Evolutionary conservation across 35 echinoderm and acorn worm species (phyloP).

Genomic region (Heliocidaris tuberculata): DNA sequence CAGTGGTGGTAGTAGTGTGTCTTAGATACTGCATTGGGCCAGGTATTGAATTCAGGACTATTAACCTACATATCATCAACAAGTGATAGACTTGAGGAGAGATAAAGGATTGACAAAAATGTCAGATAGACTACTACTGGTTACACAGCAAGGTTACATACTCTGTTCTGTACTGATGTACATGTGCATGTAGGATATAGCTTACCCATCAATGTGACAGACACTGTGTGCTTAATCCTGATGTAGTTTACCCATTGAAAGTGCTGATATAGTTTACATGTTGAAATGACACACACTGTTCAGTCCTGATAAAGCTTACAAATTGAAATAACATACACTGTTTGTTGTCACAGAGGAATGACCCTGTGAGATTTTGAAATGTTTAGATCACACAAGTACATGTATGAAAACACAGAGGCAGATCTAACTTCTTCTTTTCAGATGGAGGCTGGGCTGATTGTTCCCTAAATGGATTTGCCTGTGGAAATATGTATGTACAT

Average conservation of each 20-base stretch:
- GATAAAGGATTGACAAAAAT: not conserved
- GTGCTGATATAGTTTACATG: not conserved
- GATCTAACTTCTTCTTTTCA: too few relatives aligned
- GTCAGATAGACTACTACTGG: too few relatives aligned
- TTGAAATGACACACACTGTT: not conserved
- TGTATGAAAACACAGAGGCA: too few relatives aligned
- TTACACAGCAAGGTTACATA: too few relatives aligned
- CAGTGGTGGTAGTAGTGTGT: slow-evolving; percentile 59
- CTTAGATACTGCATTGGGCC: not conserved
- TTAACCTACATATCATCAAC: not conserved
- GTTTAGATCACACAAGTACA: too few relatives aligned
- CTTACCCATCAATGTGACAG: not conserved
- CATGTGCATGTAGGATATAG: not conserved
- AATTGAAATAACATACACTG: not conserved
- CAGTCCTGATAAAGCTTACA: not conserved
- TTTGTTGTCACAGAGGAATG: too few relatives aligned
- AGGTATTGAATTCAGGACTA: not conserved
- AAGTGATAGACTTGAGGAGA: not conserved
- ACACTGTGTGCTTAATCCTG: not conserved
- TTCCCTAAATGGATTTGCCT: too few relatives aligned
- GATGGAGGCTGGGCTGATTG: too few relatives aligned
- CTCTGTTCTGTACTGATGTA: too few relatives aligned
- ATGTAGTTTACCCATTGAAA: not conserved
- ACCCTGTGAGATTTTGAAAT: too few relatives aligned
- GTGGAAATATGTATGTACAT: too few relatives aligned